Base-by-base conservation (phyloP, 2,888 invertebrate genomes). In the Scelioninae gen. 1 region DNA sequence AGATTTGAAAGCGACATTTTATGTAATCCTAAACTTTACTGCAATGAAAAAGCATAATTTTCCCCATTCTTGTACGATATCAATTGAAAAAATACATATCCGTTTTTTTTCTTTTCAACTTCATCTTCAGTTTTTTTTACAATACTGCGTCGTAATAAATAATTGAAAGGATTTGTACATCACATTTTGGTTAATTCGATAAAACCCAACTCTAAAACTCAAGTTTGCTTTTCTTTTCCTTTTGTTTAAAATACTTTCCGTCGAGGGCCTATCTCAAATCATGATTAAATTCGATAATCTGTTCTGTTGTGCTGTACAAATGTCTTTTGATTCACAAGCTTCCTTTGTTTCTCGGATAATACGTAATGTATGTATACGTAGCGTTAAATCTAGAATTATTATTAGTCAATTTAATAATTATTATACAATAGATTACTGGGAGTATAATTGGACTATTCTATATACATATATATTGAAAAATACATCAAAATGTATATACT, bases 401-500 rank as follows among this genome's bases (percentile, higher is more conserved):
- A 51, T 72, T 79, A 72, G 40, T 51, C 43, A 60, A 72, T 43
- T 69, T 15, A 40, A 58, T 75, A 63, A 71, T 81, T 76, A 81
- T 76, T 34, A 38, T 81, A 76, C 81, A 81, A 76, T 77, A 49
- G 74, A 69, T 71, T 84, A 81, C 49, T 84, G 31, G 62, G 74
- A 75, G 51, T 76, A 74, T 77, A 65, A 75, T 31, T 77, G 80
- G 75, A 82, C 81, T 84, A 84, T 68, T 80, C 81, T 81, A 81
- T 81, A 66, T 81, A 84, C 78, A 84, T 81, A 78, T 84, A 84
- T 84, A 84, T 81, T 84, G 81, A 78, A 84, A 83, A 84, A 77
- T 84, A 81, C 84, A 84, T 84, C 77, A 75, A 81, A 80, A 80
- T 65, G 71, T 81, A 74, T 71, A 65, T 80, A 84, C 51, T 78